Conservation (phyloP, 2,888 invertebrate genomes). For the Spatulosminthurus flaviceps region DNA sequence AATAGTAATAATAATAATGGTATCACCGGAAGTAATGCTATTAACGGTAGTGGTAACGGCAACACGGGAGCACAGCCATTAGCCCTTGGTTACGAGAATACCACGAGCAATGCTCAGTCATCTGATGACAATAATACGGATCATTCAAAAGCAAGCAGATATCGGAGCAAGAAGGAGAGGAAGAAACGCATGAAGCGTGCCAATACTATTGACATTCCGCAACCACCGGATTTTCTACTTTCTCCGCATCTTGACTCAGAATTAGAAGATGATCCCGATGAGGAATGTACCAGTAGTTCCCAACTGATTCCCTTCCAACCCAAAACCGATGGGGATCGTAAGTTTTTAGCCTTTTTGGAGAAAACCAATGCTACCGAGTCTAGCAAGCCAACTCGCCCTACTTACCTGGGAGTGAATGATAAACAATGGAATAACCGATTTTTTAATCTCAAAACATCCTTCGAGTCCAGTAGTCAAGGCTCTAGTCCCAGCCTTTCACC, state of each 20-base stretch:
- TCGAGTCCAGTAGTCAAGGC: slow-evolving; percentile 70
- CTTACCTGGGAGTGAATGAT: slow-evolving; percentile 66
- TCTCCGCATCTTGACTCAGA: slow-evolving; percentile 65
- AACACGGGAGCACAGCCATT: slow-evolving; percentile 33
- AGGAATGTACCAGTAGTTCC: slow-evolving; percentile 61
- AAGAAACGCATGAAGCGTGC: slow-evolving; percentile 85
- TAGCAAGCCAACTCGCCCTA: slow-evolving; percentile 64
- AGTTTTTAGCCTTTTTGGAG: slow-evolving; percentile 83
- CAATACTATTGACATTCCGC: slow-evolving; percentile 88
- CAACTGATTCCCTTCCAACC: slow-evolving; percentile 70
- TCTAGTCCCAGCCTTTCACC: slow-evolving; percentile 62
- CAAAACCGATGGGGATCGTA: slow-evolving; percentile 85
- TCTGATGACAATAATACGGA: slow-evolving; percentile 33
- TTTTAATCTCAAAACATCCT: slow-evolving; percentile 82
- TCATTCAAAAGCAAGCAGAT: slow-evolving; percentile 55
- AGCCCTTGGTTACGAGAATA: slow-evolving; percentile 23
- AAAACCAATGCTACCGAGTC: slow-evolving; percentile 71
- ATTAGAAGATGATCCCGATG: slow-evolving; percentile 69
- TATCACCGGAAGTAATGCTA: slow-evolving; percentile 22
- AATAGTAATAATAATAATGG: slow-evolving; percentile 38
- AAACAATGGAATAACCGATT: slow-evolving; percentile 85
- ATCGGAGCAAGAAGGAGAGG: slow-evolving; percentile 68
- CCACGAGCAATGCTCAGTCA: neutral
- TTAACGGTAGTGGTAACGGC: slow-evolving; percentile 32
- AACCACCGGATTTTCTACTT: slow-evolving; percentile 70